Base-by-base conservation (phyloP, 2,113 vertebrate species). In the Passer montanus region DNA sequence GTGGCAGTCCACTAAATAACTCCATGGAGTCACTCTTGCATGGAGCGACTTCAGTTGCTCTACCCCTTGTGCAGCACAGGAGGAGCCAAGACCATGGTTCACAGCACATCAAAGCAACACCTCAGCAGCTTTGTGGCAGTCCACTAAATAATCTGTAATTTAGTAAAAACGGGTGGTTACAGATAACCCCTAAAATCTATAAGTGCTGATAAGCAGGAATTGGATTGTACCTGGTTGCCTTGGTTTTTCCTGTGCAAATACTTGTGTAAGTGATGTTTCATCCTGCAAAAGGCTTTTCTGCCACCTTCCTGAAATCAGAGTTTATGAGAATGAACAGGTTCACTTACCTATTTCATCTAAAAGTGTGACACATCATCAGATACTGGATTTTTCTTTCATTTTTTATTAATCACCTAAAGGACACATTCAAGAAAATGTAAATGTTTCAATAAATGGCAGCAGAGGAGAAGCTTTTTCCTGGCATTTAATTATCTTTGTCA, bases 161-260 rank as follows among this genome's bases (percentile, higher is more conserved):
- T 41, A 12, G 44, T 72, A 67, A 80, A 72, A 87, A 35, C 1
- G 2, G 4, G 26, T 30, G n/a, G 17, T 37, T 60, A 41, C 39
- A 44, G 23, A 49, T 49, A 64, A 72, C 31, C 31, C 31, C 7
- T 31, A 26, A 81, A 67, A 55, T 44, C 56, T 60, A 0, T 10
- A 17, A 77, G 21, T 0, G 0, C 46, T 28, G 13, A 5, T 23
- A 33, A 78, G 20, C 5, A 20, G 35, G 46, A 63, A 28, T 20
- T 43, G 60, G 18, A 8, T 14, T 39, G 21, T 44, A 35, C 16
- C 10, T 26, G 58, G 15, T 49, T 27, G 8, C 37, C 9, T 39
- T 26, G 35, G 21, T 43, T 62, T 62, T 37, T 28, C 13, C 41
- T 7, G 9, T 5, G 50, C 20, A 52, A 47, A 37, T 9, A 1